Conservation (phyloP, 2,113 vertebrate species). For the Rallus limicola region DNA sequence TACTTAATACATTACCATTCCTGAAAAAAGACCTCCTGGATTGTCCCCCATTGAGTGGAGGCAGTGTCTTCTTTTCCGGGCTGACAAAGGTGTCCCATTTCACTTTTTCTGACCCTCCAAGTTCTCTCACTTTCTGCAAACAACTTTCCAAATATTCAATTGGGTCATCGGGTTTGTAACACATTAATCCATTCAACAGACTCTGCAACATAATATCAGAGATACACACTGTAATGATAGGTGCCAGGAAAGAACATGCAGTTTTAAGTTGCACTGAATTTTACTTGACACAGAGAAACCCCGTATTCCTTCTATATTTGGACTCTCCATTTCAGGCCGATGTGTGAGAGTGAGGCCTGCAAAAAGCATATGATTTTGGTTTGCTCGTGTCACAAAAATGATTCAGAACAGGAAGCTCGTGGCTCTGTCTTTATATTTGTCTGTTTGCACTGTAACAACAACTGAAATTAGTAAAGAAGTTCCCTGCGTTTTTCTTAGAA, state of each 20-base stretch:
- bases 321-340: neutral
- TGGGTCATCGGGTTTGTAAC: constrained; percentile 94
- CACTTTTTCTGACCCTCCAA: constrained; percentile 93
- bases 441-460: neutral
- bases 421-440: neutral
- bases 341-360: neutral
- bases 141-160: constrained; percentile 94
- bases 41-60: constrained; percentile 94
- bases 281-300: neutral
- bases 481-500: neutral
- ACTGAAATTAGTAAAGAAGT: neutral
- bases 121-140: constrained; percentile 91
- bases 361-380: neutral
- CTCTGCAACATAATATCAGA: constrained; percentile 81
- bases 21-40: constrained; percentile 92
- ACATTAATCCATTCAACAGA: constrained; percentile 96
- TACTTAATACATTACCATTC: constrained; percentile 84
- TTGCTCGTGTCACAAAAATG: neutral
- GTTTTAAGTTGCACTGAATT: neutral
- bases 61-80: constrained; percentile 93
- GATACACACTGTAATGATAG: neutral
- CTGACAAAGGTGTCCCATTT: constrained; percentile 98
- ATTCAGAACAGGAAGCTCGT: neutral
- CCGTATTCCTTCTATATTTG: neutral
- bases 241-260: neutral